A percentile compares a stretch with the other conserved stretches of the same genome.
Conservation (phyloP, 37 sponge, comb jelly and placozoan species). For the Eunapius fragilis region DNA sequence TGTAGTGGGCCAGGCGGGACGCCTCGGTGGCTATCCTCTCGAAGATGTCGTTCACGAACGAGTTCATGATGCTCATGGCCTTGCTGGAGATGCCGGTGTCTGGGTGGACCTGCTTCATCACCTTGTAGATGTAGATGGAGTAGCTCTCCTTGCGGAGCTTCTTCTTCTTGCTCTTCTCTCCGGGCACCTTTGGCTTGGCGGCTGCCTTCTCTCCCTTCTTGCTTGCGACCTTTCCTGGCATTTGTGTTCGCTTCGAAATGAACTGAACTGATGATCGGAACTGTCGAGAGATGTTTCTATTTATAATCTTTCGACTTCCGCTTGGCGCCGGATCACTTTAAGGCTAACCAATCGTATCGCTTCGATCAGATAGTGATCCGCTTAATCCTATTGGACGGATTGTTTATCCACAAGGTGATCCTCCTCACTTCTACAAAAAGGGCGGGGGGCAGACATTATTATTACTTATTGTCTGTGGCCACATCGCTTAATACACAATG, state of each 20-base stretch:
- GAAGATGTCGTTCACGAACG: conserved; percentile 96
- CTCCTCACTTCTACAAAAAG: no score
- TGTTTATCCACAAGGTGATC: no score
- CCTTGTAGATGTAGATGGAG: conserved; percentile 98
- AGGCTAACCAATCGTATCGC: conserved; percentile 7
- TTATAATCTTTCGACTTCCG: not conserved
- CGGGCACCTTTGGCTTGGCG: conserved; percentile 31
- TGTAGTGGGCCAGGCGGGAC: conserved; percentile 94
- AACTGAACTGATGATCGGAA: no score
- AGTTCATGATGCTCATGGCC: conserved; percentile 98
- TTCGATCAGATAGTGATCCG: not conserved
- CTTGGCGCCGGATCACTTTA: conserved; percentile 4
- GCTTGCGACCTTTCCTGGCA: conserved; percentile 70
- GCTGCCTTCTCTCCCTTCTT: conserved; percentile 49
- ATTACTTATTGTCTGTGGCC: no score
- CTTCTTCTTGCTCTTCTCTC: conserved; percentile 60
- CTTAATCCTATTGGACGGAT: no score
- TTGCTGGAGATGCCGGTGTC: conserved; percentile 94
- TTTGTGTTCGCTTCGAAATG: not conserved
- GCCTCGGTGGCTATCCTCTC: conserved; percentile 89
- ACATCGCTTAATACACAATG: conserved; percentile 39
- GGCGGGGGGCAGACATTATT: no score
- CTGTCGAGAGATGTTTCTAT: not conserved
- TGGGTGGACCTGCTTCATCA: conserved; percentile 96
- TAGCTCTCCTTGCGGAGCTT: conserved; percentile 86